Conservation (phyloP, 2,113 vertebrate species). For the Microtus pennsylvanicus region DNA sequence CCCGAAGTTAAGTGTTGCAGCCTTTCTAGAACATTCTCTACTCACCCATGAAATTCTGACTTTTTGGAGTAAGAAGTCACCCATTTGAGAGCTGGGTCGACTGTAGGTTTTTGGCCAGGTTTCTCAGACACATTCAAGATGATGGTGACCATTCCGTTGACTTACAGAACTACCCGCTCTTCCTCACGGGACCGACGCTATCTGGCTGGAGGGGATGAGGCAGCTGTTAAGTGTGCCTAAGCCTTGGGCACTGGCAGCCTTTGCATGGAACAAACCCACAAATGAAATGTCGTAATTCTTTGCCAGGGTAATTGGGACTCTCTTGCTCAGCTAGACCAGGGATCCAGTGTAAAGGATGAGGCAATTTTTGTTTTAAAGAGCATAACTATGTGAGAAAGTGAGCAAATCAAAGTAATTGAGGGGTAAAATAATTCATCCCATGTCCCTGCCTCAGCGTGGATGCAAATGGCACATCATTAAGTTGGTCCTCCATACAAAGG, state of each 20-base stretch:
- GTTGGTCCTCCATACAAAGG: slow-evolving; percentile 72
- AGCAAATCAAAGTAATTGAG: slow-evolving; percentile 77
- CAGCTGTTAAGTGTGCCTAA: slow-evolving; percentile 62
- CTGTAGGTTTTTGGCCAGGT: neutral
- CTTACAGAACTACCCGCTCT: slow-evolving; percentile 73
- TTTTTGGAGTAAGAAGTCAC: neutral
- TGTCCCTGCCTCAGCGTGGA: slow-evolving; percentile 56
- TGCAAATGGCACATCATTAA: slow-evolving; percentile 80
- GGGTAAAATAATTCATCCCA: slow-evolving; percentile 65
- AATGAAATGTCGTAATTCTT: slow-evolving; percentile 64
- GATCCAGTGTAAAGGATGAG: slow-evolving; percentile 60
- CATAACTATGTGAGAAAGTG: slow-evolving; percentile 76
- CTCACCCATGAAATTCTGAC: neutral
- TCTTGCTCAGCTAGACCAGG: slow-evolving; percentile 38
- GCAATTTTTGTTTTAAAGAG: slow-evolving; percentile 55
- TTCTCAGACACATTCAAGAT: neutral
- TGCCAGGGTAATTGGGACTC: slow-evolving; percentile 58
- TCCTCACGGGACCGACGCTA: slow-evolving; percentile 69
- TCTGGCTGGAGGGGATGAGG: slow-evolving; percentile 66
- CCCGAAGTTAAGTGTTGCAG: neutral
- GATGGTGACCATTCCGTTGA: slow-evolving; percentile 72
- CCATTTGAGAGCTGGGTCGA: neutral
- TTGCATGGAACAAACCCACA: neutral
- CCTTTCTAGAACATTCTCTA: neutral
- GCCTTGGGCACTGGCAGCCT: slow-evolving; percentile 38